These are phyloP conservation scores for Bellardia bayeri DNA, from an alignment of 2,888 invertebrate species.

Conservation along the genomic window DNA sequence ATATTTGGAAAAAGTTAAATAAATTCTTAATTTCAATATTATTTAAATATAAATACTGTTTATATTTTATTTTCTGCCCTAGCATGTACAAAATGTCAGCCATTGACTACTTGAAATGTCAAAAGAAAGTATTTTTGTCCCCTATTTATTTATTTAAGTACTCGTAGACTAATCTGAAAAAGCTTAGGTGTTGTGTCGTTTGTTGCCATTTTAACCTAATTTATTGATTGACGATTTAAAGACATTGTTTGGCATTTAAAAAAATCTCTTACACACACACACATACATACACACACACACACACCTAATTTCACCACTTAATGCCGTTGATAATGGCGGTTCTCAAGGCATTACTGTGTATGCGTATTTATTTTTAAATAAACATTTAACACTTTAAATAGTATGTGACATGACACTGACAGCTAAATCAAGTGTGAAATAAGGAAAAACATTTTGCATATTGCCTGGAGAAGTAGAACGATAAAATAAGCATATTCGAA, in stretches of 20 bases:
- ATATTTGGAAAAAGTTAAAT: too few relatives aligned
- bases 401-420: constrained; percentile 31
- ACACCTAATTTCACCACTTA: neutral
- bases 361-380: constrained; percentile 4
- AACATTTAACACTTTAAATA: neutral
- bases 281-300: neutral
- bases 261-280: neutral
- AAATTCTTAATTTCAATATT: too few relatives aligned
- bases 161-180: neutral
- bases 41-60: too few relatives aligned
- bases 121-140: neutral
- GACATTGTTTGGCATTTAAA: constrained; percentile 21
- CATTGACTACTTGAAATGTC: neutral
- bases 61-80: neutral
- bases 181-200: neutral
- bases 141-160: too few relatives aligned
- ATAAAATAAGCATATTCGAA: neutral
- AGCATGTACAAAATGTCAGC: neutral
- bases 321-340: neutral
- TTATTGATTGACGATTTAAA: constrained; percentile 32
- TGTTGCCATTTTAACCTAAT: constrained; percentile 3
- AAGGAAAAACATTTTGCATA: neutral
- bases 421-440: constrained; percentile 21
- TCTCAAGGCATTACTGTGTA: neutral
- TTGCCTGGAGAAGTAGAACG: neutral